Base-by-base conservation (phyloP, 2,888 invertebrate genomes). In the Sylvicola cinctus region DNA sequence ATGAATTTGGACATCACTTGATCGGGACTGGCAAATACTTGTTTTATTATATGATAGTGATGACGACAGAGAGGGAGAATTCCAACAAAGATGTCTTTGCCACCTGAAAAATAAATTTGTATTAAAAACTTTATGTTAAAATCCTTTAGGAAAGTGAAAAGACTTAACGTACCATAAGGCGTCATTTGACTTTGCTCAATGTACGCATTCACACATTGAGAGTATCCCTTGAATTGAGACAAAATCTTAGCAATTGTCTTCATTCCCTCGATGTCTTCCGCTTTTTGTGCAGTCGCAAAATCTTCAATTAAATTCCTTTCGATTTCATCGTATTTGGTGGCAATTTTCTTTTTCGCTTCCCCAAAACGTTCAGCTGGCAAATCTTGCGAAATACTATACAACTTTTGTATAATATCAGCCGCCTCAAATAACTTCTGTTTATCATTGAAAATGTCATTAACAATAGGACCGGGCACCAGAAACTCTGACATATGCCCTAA, bases 1-100 rank as follows among this genome's bases (percentile, higher is more conserved):
- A 98, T 84, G 57, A 95, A 90, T 62, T 96, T 96, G 38, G 87
- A 83, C 87, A 96, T 91, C 7, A 98, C 93, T 62, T 88, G 85
- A 43, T 93, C 87, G 0, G 93, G 90, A 56, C 88, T 90, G 5
- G 77, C 77, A 53, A 98, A 98, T 2, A 98, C 93, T 49, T 79
- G 76, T 49, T 75, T 74, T 40, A 87, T 83, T 40, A 80, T 67
- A 46, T 74, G 68, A 54, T 84, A 70, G 60, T 85, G 90, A 50
- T 77, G 78, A 45, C 76, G 76, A 57, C 93, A 95, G 44, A 96
- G 64, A 1, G 85, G 84, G 30, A 90, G 64, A 10, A 95, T 79
- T 38, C 91, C 80, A 33, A 73, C 71, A 60, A 93, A 96, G 36
- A 95, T 78, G 52, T 93, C 90, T 51, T 80, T 80, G 15, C 80